Conservation (phyloP, 2,888 invertebrate genomes). For the Autographa gamma region DNA sequence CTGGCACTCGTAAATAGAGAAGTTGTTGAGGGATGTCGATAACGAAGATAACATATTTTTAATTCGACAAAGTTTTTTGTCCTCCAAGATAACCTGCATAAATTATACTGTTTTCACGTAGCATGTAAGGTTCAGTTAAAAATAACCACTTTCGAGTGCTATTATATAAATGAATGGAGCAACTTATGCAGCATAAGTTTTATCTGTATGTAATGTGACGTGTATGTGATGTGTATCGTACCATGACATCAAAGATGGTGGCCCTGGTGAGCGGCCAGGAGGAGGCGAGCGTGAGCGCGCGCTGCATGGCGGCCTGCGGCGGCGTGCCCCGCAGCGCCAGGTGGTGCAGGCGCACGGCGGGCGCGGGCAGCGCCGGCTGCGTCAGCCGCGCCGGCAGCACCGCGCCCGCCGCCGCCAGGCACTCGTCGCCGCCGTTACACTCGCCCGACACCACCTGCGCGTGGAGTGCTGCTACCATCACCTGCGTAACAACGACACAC, state of each 20-base stretch:
- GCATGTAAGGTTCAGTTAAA: too few relatives aligned
- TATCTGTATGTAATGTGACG: too few relatives aligned
- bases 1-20: too few relatives aligned
- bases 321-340: slow-evolving; percentile 96
- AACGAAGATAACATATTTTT: too few relatives aligned
- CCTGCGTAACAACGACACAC: slow-evolving; percentile 82
- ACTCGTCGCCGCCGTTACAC: slow-evolving; percentile 91
- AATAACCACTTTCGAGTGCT: too few relatives aligned
- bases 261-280: slow-evolving; percentile 98
- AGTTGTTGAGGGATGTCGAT: too few relatives aligned
- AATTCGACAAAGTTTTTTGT: too few relatives aligned
- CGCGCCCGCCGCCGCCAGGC: slow-evolving; percentile 93
- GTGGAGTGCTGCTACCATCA: slow-evolving; percentile 97
- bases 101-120: too few relatives aligned
- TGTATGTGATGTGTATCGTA: slow-evolving; percentile 74
- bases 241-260: slow-evolving; percentile 98
- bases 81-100: too few relatives aligned
- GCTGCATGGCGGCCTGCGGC: slow-evolving; percentile 95
- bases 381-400: slow-evolving; percentile 94
- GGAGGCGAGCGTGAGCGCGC: slow-evolving; percentile 97
- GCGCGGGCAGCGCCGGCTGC: slow-evolving; percentile 94
- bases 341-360: slow-evolving; percentile 97
- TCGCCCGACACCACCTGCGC: slow-evolving; percentile 97
- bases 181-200: too few relatives aligned
- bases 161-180: too few relatives aligned